Evolutionary conservation across 2,113 vertebrate genomes (phyloP).

Genomic region (chimpanzee (Pan troglodytes)): NHGRI_mPanTro3-v2.1_pri NC_072416.2:86271501-86272000

Average conservation of each 20-base stretch:
- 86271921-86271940: neutral
- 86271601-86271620: neutral
- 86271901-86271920: neutral
- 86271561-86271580: neutral
- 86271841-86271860: neutral
- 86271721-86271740: neutral
- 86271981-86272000: no score
- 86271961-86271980: neutral
- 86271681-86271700: neutral
- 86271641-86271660: no score
- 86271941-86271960: neutral
- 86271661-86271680: neutral
- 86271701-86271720: neutral
- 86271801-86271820: neutral
- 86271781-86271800: neutral
- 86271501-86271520: neutral
- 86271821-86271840: neutral
- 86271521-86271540: neutral
- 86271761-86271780: neutral
- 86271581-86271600: neutral
- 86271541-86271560: neutral
- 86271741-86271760: neutral
- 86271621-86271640: neutral
- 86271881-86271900: neutral
- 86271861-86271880: neutral